A percentile compares a stretch with the other conserved stretches of the same genome.
Conservation (phyloP, 2,113 vertebrate genomes). For the Epinephelus cyanopodus region DNA sequence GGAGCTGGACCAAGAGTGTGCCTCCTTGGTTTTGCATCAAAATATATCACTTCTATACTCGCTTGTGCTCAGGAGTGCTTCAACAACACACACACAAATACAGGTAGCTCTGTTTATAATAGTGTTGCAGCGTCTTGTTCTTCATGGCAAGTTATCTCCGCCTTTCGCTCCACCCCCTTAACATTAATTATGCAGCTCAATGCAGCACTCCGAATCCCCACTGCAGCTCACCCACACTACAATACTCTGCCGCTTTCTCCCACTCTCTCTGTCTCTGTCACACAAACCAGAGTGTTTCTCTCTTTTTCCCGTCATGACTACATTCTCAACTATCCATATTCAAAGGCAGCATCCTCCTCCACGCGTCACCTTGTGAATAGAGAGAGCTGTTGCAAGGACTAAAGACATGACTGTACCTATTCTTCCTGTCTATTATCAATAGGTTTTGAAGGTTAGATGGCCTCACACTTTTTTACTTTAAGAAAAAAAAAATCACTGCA, state of each 20-base stretch:
- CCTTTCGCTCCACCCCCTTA: conserved; percentile 78
- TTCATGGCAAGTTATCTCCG: conserved; percentile 65
- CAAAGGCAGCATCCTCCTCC: conserved; percentile 9
- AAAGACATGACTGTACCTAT: neutral
- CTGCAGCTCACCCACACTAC: conserved; percentile 81
- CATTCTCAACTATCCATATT: neutral
- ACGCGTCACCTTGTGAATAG: conserved; percentile 10
- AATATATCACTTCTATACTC: conserved; percentile 38
- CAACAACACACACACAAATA: conserved; percentile 6
- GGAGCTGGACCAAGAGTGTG: conserved; percentile 53
- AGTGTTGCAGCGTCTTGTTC: conserved; percentile 43
- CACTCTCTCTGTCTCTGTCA: conserved; percentile 47
- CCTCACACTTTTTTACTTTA: neutral
- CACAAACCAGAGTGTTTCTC: conserved; percentile 35
- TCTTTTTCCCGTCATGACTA: conserved; percentile 8
- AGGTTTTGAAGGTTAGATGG: conserved; percentile 1
- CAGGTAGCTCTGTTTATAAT: conserved; percentile 34
- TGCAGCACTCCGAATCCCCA: conserved; percentile 83
- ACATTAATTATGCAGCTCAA: conserved; percentile 87
- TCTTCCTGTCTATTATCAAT: neutral
- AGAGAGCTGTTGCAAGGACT: neutral
- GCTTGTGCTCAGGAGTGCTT: conserved; percentile 23
- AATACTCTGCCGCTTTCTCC: conserved; percentile 54
- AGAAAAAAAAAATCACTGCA: neutral
- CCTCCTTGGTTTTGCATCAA: conserved; percentile 47